A percentile compares a stretch with the other conserved stretches of the same genome.
These are phyloP conservation scores for Melanotaenia nigrans DNA, from an alignment of 2,797 vertebrate species.

Conservation along the genomic window DNA sequence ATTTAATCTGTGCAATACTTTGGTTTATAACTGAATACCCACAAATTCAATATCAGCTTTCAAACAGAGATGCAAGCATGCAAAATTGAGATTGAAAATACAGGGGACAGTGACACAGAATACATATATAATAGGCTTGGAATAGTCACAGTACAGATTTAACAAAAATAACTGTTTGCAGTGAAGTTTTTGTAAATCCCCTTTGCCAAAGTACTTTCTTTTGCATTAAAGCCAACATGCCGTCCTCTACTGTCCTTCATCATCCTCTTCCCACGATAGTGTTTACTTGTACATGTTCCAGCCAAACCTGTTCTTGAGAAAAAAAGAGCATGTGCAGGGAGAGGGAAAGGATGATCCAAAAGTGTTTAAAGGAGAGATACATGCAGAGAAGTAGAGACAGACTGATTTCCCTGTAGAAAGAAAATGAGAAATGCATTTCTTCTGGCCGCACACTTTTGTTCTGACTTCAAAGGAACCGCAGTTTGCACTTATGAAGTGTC, in stretches of 20 bases:
- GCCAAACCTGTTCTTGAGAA: slow-evolving; percentile 13
- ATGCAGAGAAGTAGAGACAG: slow-evolving; percentile 8
- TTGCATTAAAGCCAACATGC: background rate
- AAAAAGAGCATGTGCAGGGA: slow-evolving; percentile 2
- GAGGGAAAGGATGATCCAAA: background rate
- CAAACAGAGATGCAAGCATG: background rate
- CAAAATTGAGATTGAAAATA: fast-evolving
- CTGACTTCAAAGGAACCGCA: slow-evolving; percentile 70
- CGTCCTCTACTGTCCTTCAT: slow-evolving; percentile 7
- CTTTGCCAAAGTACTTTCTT: slow-evolving; percentile 10
- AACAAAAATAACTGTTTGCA: background rate
- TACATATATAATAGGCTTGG: background rate
- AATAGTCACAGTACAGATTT: background rate
- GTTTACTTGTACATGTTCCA: slow-evolving; percentile 15
- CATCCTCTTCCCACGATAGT: background rate
- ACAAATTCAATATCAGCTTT: background rate
- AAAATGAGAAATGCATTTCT: slow-evolving; percentile 61
- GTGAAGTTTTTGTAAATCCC: background rate
- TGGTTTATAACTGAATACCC: background rate
- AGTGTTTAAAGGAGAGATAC: slow-evolving; percentile 16
- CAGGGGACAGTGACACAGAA: background rate
- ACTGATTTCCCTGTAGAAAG: slow-evolving; percentile 40
- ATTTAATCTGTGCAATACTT: background rate
- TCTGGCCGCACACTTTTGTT: slow-evolving; percentile 50
- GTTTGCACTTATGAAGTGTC: slow-evolving; percentile 61